Evolutionary conservation across 2,113 vertebrate genomes (phyloP).

Genomic region (Megaleporinus macrocephalus): DNA sequence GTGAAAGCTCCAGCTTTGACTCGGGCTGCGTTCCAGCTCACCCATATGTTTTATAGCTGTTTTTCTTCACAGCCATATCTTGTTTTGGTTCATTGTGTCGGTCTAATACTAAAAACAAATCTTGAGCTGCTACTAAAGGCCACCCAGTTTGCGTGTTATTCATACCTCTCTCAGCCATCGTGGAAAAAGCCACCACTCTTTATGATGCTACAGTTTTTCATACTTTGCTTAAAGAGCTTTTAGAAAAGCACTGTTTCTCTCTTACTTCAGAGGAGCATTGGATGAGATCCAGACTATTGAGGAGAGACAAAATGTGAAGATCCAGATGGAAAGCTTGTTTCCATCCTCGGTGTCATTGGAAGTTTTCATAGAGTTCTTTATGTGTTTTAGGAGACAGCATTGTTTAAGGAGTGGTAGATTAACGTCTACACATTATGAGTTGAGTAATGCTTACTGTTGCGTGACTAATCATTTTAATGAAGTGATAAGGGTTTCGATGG

Average conservation of each 20-base stretch:
- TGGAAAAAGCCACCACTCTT: constrained; percentile 3
- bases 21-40: constrained; percentile 22
- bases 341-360: too few species aligned
- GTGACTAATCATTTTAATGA: neutral
- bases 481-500: neutral
- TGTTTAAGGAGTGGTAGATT: neutral
- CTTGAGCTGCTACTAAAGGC: neutral
- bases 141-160: constrained; percentile 8
- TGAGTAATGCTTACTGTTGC: neutral
- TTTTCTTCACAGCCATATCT: neutral
- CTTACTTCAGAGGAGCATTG: neutral
- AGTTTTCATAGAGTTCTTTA: neutral
- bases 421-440: neutral
- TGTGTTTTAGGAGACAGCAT: neutral
- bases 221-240: neutral
- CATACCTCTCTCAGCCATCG: neutral
- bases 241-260: too few species aligned
- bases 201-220: constrained; percentile 14
- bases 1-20: constrained; percentile 57
- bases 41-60: constrained; percentile 1
- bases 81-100: neutral
- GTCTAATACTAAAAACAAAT: neutral
- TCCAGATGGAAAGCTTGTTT: too few species aligned
- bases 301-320: too few species aligned
- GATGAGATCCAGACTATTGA: neutral